Conservation (phyloP, 2,797 vertebrate species). For the Arctocebus calabarensis region DNA sequence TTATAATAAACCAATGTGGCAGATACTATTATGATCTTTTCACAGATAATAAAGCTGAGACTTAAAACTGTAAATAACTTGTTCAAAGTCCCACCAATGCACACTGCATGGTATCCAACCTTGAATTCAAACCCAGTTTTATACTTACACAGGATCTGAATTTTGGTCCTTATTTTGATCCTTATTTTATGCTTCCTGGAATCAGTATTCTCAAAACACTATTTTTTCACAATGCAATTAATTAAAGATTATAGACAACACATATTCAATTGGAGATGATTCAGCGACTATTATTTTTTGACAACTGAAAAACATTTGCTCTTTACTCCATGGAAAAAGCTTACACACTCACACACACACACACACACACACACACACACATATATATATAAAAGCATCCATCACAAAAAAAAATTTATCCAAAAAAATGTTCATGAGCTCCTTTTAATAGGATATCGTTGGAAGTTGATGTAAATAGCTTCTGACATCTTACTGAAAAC, state of each 20-base stretch:
- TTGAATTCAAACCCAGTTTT: not conserved
- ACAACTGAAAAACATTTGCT: constrained; percentile 7
- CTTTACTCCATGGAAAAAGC: not conserved
- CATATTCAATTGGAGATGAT: not conserved
- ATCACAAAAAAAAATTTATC: not conserved
- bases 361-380: no score
- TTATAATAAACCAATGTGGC: not conserved
- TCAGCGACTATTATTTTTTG: not conserved
- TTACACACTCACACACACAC: no score
- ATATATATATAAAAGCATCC: not conserved
- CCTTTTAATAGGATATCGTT: not conserved
- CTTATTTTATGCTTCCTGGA: not conserved
- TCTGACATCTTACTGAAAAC: not conserved
- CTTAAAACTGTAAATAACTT: not conserved
- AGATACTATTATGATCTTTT: constrained; percentile 13
- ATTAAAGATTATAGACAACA: constrained; percentile 8
- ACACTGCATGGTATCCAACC: not conserved
- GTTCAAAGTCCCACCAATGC: not conserved
- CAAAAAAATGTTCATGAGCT: not conserved
- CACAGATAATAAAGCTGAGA: constrained; percentile 18
- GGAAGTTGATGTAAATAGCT: constrained; percentile 5
- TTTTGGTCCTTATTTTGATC: not conserved
- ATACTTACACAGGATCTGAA: not conserved
- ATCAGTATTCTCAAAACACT: not conserved
- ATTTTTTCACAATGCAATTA: constrained; percentile 21